Evolutionary conservation across 2,888 invertebrate species (phyloP).

Genomic region (Alcis repandata): DNA sequence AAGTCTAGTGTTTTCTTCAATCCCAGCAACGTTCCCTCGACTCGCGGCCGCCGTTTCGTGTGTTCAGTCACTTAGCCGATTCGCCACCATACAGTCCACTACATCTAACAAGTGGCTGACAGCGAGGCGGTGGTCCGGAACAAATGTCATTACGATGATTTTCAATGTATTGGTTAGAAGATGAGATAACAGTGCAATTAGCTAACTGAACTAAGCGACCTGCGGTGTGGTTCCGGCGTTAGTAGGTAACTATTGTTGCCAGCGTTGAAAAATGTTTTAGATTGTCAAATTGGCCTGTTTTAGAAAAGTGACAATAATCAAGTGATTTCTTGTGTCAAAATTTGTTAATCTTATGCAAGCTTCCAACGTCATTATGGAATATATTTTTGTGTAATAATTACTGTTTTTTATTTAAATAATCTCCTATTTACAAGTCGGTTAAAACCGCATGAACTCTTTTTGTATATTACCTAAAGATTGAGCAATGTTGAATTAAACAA

Average conservation of each 20-base stretch:
- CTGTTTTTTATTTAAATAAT: constrained; percentile 22
- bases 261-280: constrained; percentile 13
- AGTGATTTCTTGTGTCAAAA: constrained; percentile 45
- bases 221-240: background rate
- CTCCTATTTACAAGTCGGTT: no score
- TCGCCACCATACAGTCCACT: no score
- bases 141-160: no score
- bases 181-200: constrained; percentile 37
- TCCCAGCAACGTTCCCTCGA: no score
- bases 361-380: constrained; percentile 50
- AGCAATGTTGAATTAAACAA: background rate
- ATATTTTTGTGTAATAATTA: constrained; percentile 55
- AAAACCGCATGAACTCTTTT: background rate
- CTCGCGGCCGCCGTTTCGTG: no score
- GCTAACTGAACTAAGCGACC: background rate
- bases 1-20: no score
- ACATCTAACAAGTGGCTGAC: no score
- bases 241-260: constrained; percentile 23
- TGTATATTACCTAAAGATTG: background rate
- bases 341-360: constrained; percentile 31
- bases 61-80: no score
- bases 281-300: constrained; percentile 34
- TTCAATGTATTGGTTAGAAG: no score
- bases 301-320: constrained; percentile 37
- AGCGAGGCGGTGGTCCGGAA: no score